Conservation (phyloP, 2,888 invertebrate genomes). For the Pyrocoelia pectoralis region DNA sequence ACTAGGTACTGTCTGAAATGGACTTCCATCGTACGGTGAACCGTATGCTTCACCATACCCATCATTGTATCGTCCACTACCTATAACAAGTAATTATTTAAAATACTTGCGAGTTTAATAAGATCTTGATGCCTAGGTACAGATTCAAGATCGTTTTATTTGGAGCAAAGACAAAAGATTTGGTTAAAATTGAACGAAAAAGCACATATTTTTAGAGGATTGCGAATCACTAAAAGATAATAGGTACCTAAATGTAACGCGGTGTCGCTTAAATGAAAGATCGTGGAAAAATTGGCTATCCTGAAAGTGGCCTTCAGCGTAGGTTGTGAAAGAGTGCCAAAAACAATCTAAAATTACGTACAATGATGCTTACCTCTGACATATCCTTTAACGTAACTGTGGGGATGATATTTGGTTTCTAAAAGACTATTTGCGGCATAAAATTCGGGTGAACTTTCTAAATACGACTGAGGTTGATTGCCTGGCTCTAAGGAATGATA, state of each 20-base stretch:
- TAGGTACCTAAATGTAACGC: too few species aligned
- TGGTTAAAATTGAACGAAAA: not conserved
- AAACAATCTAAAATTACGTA: too few species aligned
- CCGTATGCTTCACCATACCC: constrained; percentile 64
- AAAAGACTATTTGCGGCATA: constrained; percentile 68
- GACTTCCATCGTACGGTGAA: constrained; percentile 70
- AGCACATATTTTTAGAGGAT: too few species aligned
- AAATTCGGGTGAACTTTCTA: constrained; percentile 77
- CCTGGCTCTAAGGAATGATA: constrained; percentile 64
- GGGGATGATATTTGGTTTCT: constrained; percentile 74
- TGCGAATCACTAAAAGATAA: too few species aligned
- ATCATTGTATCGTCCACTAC: constrained; percentile 62
- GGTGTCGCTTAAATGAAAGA: too few species aligned
- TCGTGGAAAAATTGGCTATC: too few species aligned
- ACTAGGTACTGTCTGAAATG: constrained; percentile 79
- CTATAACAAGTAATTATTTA: constrained; percentile 40
- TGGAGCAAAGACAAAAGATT: too few species aligned
- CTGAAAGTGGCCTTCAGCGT: too few species aligned
- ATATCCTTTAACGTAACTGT: constrained; percentile 73
- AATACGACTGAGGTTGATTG: constrained; percentile 67
- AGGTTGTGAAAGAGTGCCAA: too few species aligned
- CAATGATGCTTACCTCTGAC: constrained; percentile 69
- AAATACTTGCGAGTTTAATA: not conserved
- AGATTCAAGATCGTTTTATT: not conserved
- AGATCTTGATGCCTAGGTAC: not conserved